phyloP scores from a whole-genome alignment of 1,140 invertebrate genomes.

The Penaeus vannamei region DNA sequence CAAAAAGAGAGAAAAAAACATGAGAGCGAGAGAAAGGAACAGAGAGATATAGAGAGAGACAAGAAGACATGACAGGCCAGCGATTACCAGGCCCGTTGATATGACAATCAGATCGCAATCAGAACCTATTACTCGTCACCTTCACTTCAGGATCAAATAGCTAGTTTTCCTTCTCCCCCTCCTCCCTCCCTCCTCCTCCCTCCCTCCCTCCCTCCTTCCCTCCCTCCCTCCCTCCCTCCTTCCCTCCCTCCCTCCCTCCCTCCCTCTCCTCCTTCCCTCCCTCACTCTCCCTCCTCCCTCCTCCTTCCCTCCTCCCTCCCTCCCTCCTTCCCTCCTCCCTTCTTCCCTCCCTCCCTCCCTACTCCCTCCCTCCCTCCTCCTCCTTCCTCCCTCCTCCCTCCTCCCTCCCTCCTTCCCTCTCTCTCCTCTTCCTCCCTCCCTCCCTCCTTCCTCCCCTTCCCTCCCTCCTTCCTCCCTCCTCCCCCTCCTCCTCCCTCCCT shows the following conservation, averaged over 20 bases:
- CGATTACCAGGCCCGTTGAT: too few species aligned
- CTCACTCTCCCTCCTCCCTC: too few species aligned
- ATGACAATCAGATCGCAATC: too few species aligned
- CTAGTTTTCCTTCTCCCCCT: slow-evolving; percentile 24
- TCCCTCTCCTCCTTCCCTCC: too few species aligned
- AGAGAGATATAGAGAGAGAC: too few species aligned
- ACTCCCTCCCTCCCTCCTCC: not conserved
- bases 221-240: not conserved
- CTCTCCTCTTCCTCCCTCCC: not conserved
- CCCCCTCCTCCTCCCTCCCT: not conserved
- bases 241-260: too few species aligned
- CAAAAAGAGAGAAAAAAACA: too few species aligned
- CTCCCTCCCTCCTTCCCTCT: too few species aligned
- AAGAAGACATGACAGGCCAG: too few species aligned
- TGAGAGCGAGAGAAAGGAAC: too few species aligned
- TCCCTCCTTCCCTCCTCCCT: not conserved
- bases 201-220: not conserved
- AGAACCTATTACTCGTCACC: too few species aligned
- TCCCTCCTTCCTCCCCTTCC: not conserved
- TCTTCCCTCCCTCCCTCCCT: not conserved
- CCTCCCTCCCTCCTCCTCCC: not conserved
- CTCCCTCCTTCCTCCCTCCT: not conserved
- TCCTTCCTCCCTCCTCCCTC: not conserved
- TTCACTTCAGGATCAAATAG: too few species aligned
- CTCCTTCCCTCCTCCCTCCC: not conserved